Evolutionary conservation across 2,888 invertebrate species (phyloP).

Genomic region (Euplexia lucipara): DNA sequence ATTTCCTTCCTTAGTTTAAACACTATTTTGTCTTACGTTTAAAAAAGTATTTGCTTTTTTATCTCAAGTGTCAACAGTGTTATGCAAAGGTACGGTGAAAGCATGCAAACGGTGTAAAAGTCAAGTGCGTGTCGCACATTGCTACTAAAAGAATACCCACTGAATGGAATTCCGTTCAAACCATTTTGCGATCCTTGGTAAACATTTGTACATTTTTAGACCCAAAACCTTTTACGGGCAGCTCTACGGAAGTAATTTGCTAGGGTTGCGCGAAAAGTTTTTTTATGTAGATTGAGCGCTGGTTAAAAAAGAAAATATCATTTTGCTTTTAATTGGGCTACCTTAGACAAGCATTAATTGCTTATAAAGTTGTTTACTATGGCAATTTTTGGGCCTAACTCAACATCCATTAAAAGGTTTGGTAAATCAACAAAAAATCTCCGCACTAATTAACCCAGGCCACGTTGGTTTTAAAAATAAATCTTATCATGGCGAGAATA

Average conservation of each 20-base stretch:
- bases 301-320: conserved; percentile 2
- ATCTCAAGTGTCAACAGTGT: neutral
- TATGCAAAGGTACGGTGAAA: conserved; percentile 10
- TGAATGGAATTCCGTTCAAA: conserved; percentile 26
- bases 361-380: conserved; percentile 20
- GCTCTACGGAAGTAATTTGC: conserved; percentile 31
- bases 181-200: conserved; percentile 24
- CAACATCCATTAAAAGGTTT: conserved; percentile 1
- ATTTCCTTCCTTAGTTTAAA: too few relatives aligned
- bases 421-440: neutral
- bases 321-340: conserved; percentile 41
- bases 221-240: conserved; percentile 26
- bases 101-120: conserved; percentile 25
- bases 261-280: conserved; percentile 1
- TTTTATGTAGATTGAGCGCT: conserved; percentile 27
- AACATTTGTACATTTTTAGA: conserved; percentile 50
- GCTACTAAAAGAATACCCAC: conserved; percentile 1
- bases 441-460: neutral
- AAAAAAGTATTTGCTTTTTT: conserved; percentile 41
- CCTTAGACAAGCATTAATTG: neutral
- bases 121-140: conserved; percentile 26
- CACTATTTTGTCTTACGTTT: conserved; percentile 6
- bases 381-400: conserved; percentile 15
- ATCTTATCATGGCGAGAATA: neutral
- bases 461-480: neutral